Conservation (phyloP, 1,140 invertebrate genomes). For the Sycophaga agraensis region DNA sequence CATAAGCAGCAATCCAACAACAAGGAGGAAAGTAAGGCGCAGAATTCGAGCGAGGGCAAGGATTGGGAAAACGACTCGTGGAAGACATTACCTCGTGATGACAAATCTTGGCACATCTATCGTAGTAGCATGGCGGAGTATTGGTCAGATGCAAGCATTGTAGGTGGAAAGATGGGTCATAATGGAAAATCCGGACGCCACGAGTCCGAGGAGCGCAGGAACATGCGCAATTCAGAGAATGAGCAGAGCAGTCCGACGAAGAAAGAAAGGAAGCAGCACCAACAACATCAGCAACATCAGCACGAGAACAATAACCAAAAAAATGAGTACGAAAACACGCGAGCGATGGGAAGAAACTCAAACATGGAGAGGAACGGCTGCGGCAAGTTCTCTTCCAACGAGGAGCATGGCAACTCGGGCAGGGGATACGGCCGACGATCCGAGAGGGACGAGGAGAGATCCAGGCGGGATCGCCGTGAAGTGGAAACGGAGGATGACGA, state of each 20-base stretch:
- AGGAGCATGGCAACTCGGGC: conserved; percentile 30
- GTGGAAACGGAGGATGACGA: conserved; percentile 52
- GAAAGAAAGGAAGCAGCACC: conserved; percentile 35
- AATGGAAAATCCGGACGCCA: conserved; percentile 30
- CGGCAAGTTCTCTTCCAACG: conserved; percentile 22
- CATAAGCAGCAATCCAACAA: conserved; percentile 23
- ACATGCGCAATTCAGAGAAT: conserved; percentile 37
- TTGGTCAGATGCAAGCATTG: conserved; percentile 49
- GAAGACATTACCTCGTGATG: conserved; percentile 54
- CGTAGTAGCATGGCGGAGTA: conserved; percentile 56
- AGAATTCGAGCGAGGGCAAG: conserved; percentile 34
- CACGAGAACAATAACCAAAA: conserved; percentile 24
- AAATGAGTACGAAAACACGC: conserved; percentile 33
- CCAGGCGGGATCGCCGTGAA: conserved; percentile 30
- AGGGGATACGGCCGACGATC: conserved; percentile 10
- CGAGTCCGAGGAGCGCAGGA: conserved; percentile 37
- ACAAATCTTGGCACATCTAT: conserved; percentile 59
- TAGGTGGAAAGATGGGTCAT: conserved; percentile 36
- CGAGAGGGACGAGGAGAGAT: conserved; percentile 13
- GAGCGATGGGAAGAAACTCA: conserved; percentile 9
- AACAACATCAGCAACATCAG: conserved; percentile 6
- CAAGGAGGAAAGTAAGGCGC: neutral
- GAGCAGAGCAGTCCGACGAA: conserved; percentile 22
- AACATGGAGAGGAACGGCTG: conserved; percentile 28
- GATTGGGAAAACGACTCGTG: conserved; percentile 56